phyloP scores from a whole-genome alignment of 2,888 invertebrate species.

The Phortica magna region DNA sequence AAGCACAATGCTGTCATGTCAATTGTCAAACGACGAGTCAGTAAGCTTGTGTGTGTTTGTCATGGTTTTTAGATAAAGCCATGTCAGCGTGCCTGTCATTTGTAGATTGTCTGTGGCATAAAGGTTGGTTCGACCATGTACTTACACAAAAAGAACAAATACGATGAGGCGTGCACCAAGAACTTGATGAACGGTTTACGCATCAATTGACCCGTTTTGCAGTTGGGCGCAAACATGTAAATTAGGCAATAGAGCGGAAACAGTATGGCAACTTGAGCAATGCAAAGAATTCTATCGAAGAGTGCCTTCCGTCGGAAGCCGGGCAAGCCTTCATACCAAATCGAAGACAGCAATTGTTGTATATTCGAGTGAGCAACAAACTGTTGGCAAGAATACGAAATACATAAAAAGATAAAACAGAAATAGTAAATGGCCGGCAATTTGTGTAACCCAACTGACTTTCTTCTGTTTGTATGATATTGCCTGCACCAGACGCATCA shows the following conservation, averaged over 20 bases:
- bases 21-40: background rate
- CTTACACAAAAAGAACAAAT: slow-evolving; percentile 95
- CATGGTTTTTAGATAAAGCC: slow-evolving; percentile 8
- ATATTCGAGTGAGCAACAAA: slow-evolving; percentile 97
- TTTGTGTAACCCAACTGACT: slow-evolving; percentile 79
- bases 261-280: slow-evolving; percentile 86
- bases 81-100: background rate
- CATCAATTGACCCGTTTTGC: slow-evolving; percentile 88
- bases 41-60: background rate
- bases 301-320: slow-evolving; percentile 92
- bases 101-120: background rate
- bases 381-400: slow-evolving; percentile 78
- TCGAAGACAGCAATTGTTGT: slow-evolving; percentile 92
- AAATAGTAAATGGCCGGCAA: background rate
- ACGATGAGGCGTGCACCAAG: slow-evolving; percentile 95
- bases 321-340: slow-evolving; percentile 97
- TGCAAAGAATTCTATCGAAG: slow-evolving; percentile 85
- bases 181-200: slow-evolving; percentile 98
- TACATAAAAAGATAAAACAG: background rate
- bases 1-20: background rate
- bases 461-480: slow-evolving; percentile 97
- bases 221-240: slow-evolving; percentile 92
- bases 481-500: slow-evolving; percentile 92
- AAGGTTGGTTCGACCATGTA: slow-evolving; percentile 59
- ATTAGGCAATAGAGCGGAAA: slow-evolving; percentile 92